phyloP scores from a whole-genome alignment of 2,797 vertebrate species.

The Enteromius unitaeniatus region DNA sequence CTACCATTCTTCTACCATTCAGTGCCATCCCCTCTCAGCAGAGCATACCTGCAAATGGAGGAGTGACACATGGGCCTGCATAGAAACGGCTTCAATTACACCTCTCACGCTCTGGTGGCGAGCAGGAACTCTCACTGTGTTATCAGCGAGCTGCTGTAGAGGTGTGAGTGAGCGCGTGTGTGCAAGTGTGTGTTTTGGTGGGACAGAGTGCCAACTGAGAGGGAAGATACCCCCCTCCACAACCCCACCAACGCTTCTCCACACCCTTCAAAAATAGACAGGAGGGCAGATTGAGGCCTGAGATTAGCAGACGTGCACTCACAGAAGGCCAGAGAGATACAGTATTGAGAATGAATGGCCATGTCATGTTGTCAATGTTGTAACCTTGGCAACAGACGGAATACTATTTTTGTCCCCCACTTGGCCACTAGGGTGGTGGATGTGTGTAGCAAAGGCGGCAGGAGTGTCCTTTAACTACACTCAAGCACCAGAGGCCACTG shows the following conservation, averaged over 20 bases:
- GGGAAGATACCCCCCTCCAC: conserved; percentile 64
- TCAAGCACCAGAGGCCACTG: conserved; percentile 2
- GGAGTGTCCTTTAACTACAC: conserved; percentile 36
- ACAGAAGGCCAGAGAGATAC: conserved; percentile 87
- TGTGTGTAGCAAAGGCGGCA: conserved; percentile 61
- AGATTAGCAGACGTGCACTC: conserved; percentile 86
- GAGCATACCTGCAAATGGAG: conserved; percentile 74
- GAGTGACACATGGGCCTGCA: conserved; percentile 73
- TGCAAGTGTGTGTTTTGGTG: conserved; percentile 42
- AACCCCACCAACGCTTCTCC: conserved; percentile 51
- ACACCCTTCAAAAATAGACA: conserved; percentile 78
- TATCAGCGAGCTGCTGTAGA: conserved; percentile 67
- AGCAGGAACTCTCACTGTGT: conserved; percentile 62
- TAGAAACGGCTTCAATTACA: conserved; percentile 73
- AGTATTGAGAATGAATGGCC: conserved; percentile 85
- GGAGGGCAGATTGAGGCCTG: conserved; percentile 83
- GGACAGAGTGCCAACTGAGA: conserved; percentile 29
- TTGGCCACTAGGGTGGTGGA: conserved; percentile 69
- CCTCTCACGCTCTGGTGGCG: conserved; percentile 61
- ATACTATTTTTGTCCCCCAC: conserved; percentile 81
- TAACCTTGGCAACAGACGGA: conserved; percentile 88
- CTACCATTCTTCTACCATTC: conserved; percentile 77
- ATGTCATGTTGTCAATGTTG: conserved; percentile 87
- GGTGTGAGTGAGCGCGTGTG: conserved; percentile 46
- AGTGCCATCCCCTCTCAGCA: conserved; percentile 60